phyloP scores from a whole-genome alignment of 2,888 invertebrate species.

The Lydus trimaculatus region DNA sequence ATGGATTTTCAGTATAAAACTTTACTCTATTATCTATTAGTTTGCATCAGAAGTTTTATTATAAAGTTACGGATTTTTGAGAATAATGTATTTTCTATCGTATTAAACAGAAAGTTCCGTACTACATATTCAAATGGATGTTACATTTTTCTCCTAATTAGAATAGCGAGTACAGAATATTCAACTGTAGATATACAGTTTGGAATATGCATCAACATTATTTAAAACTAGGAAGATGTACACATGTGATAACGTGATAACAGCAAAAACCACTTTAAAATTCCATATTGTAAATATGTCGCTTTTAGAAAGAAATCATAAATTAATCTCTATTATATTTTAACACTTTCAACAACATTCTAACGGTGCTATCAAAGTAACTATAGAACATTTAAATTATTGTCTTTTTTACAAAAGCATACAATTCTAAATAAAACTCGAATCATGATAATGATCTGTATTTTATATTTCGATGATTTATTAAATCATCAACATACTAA shows the following conservation, averaged over 20 bases:
- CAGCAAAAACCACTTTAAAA: not conserved
- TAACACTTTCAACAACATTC: not conserved
- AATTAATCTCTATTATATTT: constrained; percentile 1
- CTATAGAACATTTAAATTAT: not conserved
- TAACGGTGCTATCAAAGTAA: not conserved
- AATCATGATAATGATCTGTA: too few relatives aligned
- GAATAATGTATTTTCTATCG: not conserved
- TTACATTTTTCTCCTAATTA: not conserved
- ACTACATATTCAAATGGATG: not conserved
- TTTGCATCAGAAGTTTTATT: not conserved
- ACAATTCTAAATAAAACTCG: too few relatives aligned
- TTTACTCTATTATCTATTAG: not conserved
- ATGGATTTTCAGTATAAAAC: not conserved
- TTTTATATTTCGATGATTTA: too few relatives aligned
- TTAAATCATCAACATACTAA: too few relatives aligned
- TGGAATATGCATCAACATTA: not conserved
- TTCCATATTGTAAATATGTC: not conserved
- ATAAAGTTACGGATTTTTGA: not conserved
- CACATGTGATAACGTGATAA: not conserved
- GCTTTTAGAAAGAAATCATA: not conserved
- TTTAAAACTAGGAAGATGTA: not conserved
- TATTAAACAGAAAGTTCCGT: not conserved
- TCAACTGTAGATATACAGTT: not conserved
- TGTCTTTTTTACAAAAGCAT: too few relatives aligned
- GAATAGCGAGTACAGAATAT: not conserved